These are phyloP conservation scores for Alfaro cultratus DNA, from an alignment of 2,797 vertebrate genomes.

Conservation along the genomic window DNA sequence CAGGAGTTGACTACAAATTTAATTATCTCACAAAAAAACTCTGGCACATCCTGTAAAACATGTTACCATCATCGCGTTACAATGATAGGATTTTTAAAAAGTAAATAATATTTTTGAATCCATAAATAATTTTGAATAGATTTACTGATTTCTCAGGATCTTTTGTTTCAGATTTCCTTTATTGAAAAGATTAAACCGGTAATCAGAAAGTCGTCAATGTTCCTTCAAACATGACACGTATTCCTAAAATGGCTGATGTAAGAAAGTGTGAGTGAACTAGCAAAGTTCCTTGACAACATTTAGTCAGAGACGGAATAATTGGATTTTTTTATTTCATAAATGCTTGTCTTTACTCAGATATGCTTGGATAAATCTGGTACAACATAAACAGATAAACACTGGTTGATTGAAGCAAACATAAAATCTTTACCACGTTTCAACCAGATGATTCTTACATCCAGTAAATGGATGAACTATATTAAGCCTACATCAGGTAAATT, in stretches of 20 bases:
- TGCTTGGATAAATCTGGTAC: not conserved
- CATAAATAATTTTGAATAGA: not conserved
- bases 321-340: not conserved
- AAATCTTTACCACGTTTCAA: not conserved
- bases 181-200: not conserved
- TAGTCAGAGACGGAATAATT: not conserved
- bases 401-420: not conserved
- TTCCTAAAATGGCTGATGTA: not conserved
- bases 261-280: not conserved
- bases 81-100: not conserved
- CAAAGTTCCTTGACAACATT: not conserved
- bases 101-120: not conserved
- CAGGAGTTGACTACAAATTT: not conserved
- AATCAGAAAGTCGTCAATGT: not conserved
- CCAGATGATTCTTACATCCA: not conserved
- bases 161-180: not conserved
- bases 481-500: not conserved
- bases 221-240: not conserved
- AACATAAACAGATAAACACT: not conserved
- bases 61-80: not conserved
- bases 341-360: not conserved
- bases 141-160: not conserved
- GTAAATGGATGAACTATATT: not conserved
- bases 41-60: not conserved
- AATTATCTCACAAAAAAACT: not conserved